Conservation (phyloP, 2,888 invertebrate genomes). For the Diachrysia chrysitis region DNA sequence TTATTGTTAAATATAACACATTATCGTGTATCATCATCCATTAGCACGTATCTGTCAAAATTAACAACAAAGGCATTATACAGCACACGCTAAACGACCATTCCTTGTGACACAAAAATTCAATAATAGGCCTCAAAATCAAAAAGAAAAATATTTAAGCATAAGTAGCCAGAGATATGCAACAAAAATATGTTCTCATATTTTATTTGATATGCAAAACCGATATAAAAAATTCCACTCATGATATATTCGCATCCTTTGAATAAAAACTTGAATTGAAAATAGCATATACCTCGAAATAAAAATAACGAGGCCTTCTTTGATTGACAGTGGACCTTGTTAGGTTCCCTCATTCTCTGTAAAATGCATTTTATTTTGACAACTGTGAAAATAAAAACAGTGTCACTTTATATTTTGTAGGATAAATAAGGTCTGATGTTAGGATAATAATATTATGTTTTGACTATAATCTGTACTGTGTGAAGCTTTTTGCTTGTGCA, state of each 20-base stretch:
- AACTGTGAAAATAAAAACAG: constrained; percentile 51
- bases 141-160: constrained; percentile 16
- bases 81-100: constrained; percentile 8
- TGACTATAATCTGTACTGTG: constrained; percentile 22
- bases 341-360: constrained; percentile 67
- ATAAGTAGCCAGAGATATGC: constrained; percentile 22
- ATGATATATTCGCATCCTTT: constrained; percentile 49
- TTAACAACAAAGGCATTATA: constrained; percentile 28
- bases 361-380: constrained; percentile 56
- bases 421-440: constrained; percentile 21
- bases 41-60: constrained; percentile 28
- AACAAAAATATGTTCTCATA: constrained; percentile 34
- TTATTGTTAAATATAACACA: neutral
- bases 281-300: constrained; percentile 53
- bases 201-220: constrained; percentile 52
- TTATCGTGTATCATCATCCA: constrained; percentile 6
- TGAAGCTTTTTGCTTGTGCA: constrained; percentile 18
- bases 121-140: constrained; percentile 7
- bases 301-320: constrained; percentile 57
- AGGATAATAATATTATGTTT: constrained; percentile 21
- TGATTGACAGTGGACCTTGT: constrained; percentile 75
- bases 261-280: constrained; percentile 55
- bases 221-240: constrained; percentile 35
- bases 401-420: constrained; percentile 43
- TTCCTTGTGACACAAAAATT: neutral